A percentile compares a stretch with the other conserved stretches of the same genome.
Conservation (phyloP, 1,140 invertebrate species). For the Cherax destructor region DNA sequence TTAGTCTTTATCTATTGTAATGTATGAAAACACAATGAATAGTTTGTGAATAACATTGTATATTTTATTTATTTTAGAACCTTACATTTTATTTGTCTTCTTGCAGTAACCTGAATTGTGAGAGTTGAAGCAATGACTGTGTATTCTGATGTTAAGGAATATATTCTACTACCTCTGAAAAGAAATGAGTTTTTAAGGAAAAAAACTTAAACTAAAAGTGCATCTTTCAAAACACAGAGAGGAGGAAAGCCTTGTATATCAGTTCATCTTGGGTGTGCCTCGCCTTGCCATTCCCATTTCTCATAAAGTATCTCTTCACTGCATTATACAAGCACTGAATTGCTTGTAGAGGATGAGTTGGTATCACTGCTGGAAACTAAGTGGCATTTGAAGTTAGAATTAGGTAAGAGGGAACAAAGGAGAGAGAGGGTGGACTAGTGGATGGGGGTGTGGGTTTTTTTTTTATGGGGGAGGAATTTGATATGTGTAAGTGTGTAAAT, state of each 20-base stretch:
- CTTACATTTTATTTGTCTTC: not conserved
- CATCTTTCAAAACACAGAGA: not conserved
- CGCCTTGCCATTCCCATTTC: not conserved
- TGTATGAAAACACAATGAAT: too few species aligned
- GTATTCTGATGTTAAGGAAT: not conserved
- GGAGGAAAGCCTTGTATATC: too few species aligned
- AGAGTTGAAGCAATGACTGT: not conserved
- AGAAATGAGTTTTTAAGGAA: not conserved
- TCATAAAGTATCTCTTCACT: too few species aligned
- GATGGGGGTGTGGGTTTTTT: too few species aligned
- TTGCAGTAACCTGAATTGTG: not conserved
- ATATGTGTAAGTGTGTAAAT: too few species aligned
- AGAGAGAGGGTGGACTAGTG: too few species aligned
- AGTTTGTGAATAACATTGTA: too few species aligned
- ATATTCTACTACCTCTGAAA: not conserved
- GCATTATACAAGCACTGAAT: too few species aligned
- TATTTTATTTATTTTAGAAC: not conserved
- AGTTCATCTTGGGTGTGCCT: not conserved
- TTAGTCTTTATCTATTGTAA: too few species aligned
- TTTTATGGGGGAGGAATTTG: too few species aligned
- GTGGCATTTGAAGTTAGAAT: not conserved
- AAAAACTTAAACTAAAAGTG: not conserved
- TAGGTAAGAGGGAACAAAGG: too few species aligned
- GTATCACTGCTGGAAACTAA: not conserved
- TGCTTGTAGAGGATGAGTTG: too few species aligned